Evolutionary conservation across 2,888 invertebrate species (phyloP).

Genomic region (Stenolophus ochropezus): DNA sequence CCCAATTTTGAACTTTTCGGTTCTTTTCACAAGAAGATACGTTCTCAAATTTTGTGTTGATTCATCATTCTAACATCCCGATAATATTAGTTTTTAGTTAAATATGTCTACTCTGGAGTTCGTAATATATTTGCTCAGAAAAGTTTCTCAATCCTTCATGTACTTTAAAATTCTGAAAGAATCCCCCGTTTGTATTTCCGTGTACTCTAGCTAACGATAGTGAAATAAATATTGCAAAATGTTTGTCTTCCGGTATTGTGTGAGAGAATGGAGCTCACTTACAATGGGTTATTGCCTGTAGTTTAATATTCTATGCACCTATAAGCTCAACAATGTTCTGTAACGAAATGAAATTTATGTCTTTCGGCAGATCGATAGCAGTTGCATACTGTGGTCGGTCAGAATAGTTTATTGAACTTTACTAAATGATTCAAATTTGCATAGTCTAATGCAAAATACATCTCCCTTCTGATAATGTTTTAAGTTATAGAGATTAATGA

Average conservation of each 20-base stretch:
- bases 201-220: not conserved
- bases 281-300: constrained; percentile 18
- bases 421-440: no score
- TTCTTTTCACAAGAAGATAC: no score
- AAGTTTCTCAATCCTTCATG: no score
- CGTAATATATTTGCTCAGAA: no score
- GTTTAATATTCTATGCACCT: constrained; percentile 43
- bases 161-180: constrained; percentile 1
- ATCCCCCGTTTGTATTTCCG: not conserved
- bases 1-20: no score
- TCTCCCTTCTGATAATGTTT: no score
- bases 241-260: constrained; percentile 3
- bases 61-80: no score
- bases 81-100: no score
- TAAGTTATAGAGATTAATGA: not conserved
- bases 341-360: constrained; percentile 16
- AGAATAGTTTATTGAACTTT: constrained; percentile 34
- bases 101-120: no score
- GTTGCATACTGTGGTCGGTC: constrained; percentile 20
- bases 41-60: no score
- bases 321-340: constrained; percentile 11
- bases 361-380: constrained; percentile 19
- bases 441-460: no score
- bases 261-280: not conserved
- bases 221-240: constrained; percentile 16